phyloP scores from a whole-genome alignment of 2,797 vertebrate genomes.

The Huso huso region DNA sequence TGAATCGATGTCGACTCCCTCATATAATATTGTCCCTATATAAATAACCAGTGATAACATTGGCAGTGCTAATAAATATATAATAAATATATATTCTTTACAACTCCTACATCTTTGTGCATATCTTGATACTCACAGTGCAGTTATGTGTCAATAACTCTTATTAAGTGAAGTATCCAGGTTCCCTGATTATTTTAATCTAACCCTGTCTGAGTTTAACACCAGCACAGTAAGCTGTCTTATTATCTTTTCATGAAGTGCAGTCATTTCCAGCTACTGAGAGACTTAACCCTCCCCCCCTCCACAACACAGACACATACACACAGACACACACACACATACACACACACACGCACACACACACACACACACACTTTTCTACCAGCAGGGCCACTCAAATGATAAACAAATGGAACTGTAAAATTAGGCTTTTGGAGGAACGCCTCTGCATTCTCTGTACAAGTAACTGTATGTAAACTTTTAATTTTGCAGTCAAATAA shows the following conservation, averaged over 20 bases:
- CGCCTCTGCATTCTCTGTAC: neutral
- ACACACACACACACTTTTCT: no score
- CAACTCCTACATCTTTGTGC: no score
- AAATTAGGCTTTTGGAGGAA: neutral
- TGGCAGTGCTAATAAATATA: no score
- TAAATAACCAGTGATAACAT: no score
- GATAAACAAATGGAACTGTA: neutral
- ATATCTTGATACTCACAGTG: no score
- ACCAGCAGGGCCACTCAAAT: neutral
- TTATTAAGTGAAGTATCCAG: neutral
- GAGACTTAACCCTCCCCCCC: neutral
- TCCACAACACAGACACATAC: no score
- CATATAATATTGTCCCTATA: no score
- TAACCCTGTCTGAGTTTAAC: neutral
- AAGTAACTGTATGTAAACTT: neutral
- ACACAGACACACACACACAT: no score
- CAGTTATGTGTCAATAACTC: neutral
- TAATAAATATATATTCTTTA: no score
- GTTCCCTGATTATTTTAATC: conserved; percentile 1
- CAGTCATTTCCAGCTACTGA: neutral
- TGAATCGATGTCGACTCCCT: no score
- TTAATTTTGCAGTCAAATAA: no score
- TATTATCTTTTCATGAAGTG: neutral
- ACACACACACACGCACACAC: no score
- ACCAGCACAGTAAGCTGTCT: neutral